Evolutionary conservation across 1,140 invertebrate genomes (phyloP), one percentile per base, ranked within the genome.

Genomic region (Ceratina calcarata): DNA sequence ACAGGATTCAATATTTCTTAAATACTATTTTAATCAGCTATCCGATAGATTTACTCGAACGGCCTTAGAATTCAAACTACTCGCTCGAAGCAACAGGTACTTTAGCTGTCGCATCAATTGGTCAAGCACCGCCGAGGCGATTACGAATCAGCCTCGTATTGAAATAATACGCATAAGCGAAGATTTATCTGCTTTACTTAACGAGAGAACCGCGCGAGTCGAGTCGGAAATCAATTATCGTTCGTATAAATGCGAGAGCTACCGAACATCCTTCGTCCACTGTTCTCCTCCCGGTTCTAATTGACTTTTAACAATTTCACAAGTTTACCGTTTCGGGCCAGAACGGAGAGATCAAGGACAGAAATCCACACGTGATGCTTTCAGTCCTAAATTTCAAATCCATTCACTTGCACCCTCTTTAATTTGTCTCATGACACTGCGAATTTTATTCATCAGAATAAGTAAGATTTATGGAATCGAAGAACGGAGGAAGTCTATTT

Each of bases 41-140:
- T 45, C 10, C 0, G 37, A 45, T 45, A 2, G 37, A 45, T 45
- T 7, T 45, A 45, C 10, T 45, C 37, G 0, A 10, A 8, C 10
- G 0, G 10, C 6, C 8, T 45, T 45, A 45, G 37, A 45, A 45
- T 45, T 10, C 2, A 45, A 45, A 45, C 37, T 45, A 45, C 22
- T 6, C 15, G 20, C 12, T n/a, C 66, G 49, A 53, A 68, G 49
- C 66, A 68, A 68, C 66, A 68, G 66, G 66, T 53, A 68, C 53
- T 32, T 32, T 32, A 32, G 27, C 18, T 16, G 12, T 16, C 66
- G 66, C 45, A 24, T 45, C 24, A 53, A 68, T 68, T 68, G 49
- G 66, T 15, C 18, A 7, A 16, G 45, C 20, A 15, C 20, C n/a
- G 27, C 27, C 20, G 6, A 22, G n/a, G 15, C 1, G 4, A 1